A percentile compares a stretch with the other conserved stretches of the same genome.
phyloP scores from a whole-genome alignment of 2,888 invertebrate genomes.

The Clostera curtula region DNA sequence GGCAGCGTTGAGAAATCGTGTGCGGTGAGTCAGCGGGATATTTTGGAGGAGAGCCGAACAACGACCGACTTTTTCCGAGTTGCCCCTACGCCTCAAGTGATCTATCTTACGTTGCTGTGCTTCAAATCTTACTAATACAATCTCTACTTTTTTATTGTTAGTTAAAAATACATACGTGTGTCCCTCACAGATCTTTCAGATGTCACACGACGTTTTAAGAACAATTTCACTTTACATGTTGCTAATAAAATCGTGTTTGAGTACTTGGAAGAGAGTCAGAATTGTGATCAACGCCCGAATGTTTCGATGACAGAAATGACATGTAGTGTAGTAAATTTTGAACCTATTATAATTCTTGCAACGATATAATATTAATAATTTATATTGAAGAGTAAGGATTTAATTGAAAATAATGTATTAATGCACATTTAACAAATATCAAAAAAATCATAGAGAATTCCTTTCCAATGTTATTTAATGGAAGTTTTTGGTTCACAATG shows the following conservation, averaged over 20 bases:
- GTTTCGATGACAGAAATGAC: slow-evolving; percentile 1
- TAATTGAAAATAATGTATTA: too few species aligned
- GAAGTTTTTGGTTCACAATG: too few species aligned
- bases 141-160: slow-evolving; percentile 10
- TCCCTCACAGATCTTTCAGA: slow-evolving; percentile 2
- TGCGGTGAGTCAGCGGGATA: slow-evolving; percentile 57
- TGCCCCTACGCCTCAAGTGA: slow-evolving; percentile 26
- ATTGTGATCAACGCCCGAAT: not conserved
- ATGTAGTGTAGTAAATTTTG: slow-evolving; percentile 6
- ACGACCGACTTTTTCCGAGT: slow-evolving; percentile 12
- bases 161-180: slow-evolving; percentile 6
- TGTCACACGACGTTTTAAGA: not conserved
- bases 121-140: slow-evolving; percentile 19
- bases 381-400: too few species aligned
- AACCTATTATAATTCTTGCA: too few species aligned
- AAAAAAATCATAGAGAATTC: too few species aligned
- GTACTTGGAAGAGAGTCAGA: slow-evolving; percentile 1
- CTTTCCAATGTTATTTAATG: too few species aligned
- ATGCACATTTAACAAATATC: too few species aligned
- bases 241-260: not conserved
- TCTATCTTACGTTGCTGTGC: slow-evolving; percentile 22
- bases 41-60: slow-evolving; percentile 44
- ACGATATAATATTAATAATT: too few species aligned
- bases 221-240: not conserved
- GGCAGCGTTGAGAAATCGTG: slow-evolving; percentile 62